These are phyloP conservation scores for Hydrozoanthus tunicans DNA, from an alignment of 64 coral and sea anemone species.

Conservation along the genomic window DNA sequence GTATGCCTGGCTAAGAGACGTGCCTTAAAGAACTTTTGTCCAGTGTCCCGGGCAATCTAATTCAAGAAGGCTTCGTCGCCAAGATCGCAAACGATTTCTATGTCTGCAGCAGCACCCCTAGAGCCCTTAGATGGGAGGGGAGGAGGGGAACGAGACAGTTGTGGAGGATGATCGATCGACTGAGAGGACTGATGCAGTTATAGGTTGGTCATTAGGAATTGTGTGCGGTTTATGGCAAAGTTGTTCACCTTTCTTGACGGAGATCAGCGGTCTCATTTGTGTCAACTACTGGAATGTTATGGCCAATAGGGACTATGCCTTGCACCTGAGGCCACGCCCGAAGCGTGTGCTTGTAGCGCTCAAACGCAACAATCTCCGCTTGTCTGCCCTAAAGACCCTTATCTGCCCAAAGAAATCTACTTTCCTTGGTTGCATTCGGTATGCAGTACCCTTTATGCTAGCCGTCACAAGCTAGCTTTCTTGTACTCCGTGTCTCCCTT, in stretches of 20 bases:
- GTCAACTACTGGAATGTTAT: no score
- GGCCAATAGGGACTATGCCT: no score
- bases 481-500: not conserved
- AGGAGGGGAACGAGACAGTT: no score
- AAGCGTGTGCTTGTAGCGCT: not conserved
- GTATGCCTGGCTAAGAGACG: conserved; percentile 13
- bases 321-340: no score
- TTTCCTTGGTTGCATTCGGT: conserved; percentile 5
- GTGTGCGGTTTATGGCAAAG: no score
- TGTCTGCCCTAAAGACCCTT: not conserved
- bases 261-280: no score
- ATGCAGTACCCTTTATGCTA: not conserved
- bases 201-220: no score
- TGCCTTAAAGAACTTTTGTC: conserved; percentile 12
- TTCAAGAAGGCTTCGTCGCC: not conserved
- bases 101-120: not conserved
- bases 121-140: no score
- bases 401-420: not conserved
- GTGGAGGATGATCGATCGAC: no score
- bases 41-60: not conserved
- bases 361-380: not conserved
- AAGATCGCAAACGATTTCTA: not conserved
- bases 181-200: no score
- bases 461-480: not conserved
- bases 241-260: not conserved